Evolutionary conservation across 1,140 invertebrate species (phyloP), one percentile per base, ranked within the genome.

Genomic region (Drosophila quadrilineata): DNA sequence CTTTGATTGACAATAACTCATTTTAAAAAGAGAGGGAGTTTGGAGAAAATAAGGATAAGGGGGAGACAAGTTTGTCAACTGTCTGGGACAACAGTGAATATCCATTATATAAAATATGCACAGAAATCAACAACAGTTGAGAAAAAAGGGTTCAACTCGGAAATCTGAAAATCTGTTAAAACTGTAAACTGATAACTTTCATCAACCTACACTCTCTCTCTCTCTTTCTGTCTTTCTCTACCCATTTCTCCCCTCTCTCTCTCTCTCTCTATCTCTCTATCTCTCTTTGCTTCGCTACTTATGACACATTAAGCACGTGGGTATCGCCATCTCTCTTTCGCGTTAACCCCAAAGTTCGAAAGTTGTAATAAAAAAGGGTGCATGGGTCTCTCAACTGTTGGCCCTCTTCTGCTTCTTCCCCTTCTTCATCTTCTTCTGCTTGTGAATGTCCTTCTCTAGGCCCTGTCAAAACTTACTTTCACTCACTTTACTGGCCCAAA

Each of bases 281-380:
- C n/a, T n/a, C n/a, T n/a, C n/a, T n/a, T n/a, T 24, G 35, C 16
- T 8, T 6, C 17, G 24, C 17, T 66, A 66, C 45, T 66, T 66
- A 59, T 66, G 63, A 66, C 63, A 66, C 63, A 60, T 66, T 66
- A 66, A 66, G 63, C 56, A 52, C 45, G 14, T 36, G 46, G 46
- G 46, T n/a, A n/a, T 38, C 43, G 21, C n/a, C 19, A 14, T 29
- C 40, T 35, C 52, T 52, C 58, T 60, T 24, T n/a, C 36, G 24
- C 3, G 10, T 35, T 50, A 24, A 26, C 28, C 10, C 10, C 24
- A 52, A 52, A 62, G 29, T 53, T 62, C 21, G 21, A 52, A 62
- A 53, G 48, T 53, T 40, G 17, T 31, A 33, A n/a, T n/a, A n/a
- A n/a, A 3, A 26, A 56, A 22, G 52, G 17, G 52, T 31, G 26